phyloP scores from a whole-genome alignment of 2,797 vertebrate genomes.

The Myotis planiceps region DNA sequence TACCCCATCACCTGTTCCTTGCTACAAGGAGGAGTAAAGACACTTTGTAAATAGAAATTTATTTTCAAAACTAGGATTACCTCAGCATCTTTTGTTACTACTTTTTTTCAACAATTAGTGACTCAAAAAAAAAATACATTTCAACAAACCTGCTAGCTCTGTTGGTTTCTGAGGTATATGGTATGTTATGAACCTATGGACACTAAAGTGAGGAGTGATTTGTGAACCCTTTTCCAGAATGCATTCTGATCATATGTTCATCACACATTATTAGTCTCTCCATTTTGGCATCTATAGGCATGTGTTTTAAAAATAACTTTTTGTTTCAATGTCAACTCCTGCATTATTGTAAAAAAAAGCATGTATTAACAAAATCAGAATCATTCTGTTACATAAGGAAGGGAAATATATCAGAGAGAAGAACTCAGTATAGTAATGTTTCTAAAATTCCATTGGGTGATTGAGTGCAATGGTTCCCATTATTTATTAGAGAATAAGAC shows the following conservation, averaged over 20 bases:
- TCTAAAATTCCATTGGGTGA: neutral
- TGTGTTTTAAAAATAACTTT: neutral
- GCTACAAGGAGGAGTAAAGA: neutral
- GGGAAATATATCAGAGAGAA: neutral
- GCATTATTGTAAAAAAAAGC: neutral
- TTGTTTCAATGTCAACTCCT: neutral
- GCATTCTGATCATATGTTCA: neutral
- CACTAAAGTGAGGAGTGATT: neutral
- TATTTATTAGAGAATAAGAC: neutral
- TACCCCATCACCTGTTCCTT: neutral
- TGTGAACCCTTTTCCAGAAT: neutral
- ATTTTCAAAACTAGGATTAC: neutral
- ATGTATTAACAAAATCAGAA: constrained; percentile 24
- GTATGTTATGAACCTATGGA: neutral
- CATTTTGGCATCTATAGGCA: neutral
- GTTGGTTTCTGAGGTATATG: neutral
- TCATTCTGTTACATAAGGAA: neutral
- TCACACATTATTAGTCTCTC: neutral
- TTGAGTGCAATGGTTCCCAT: neutral
- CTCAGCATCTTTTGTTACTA: neutral
- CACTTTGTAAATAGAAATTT: neutral
- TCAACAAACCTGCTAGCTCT: neutral
- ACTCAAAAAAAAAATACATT: constrained; percentile 5
- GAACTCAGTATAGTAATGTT: neutral
- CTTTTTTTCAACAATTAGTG: neutral